phyloP scores from a whole-genome alignment of 2,113 vertebrate genomes.

The Ctenomys sociabilis region DNA sequence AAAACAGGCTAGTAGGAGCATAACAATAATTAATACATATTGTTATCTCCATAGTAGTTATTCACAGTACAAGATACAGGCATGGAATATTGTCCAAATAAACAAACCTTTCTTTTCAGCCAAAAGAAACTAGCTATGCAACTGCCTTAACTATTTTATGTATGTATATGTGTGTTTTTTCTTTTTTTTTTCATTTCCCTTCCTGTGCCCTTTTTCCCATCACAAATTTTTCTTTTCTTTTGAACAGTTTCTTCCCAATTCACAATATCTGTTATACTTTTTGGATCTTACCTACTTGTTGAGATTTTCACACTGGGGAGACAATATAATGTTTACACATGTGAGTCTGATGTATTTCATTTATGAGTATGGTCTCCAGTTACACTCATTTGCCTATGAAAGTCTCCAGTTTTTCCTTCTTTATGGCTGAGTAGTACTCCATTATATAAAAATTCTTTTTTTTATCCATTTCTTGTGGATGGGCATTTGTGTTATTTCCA shows the following conservation, averaged over 20 bases:
- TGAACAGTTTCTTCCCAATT: not conserved
- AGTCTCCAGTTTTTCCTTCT: not conserved
- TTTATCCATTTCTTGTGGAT: not conserved
- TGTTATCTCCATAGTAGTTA: not conserved
- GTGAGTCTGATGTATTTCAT: not conserved
- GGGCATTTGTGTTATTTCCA: not conserved
- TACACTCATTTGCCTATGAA: not conserved
- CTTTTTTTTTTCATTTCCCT: not conserved
- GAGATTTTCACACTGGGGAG: too few species aligned
- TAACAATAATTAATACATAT: not conserved
- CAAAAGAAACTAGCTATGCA: not conserved
- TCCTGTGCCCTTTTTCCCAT: not conserved
- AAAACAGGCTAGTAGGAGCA: not conserved
- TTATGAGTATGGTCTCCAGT: too few species aligned
- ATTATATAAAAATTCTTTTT: too few species aligned
- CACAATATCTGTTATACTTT: not conserved
- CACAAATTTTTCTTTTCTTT: not conserved
- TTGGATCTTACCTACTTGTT: too few species aligned
- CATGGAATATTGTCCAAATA: not conserved
- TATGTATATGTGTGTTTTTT: not conserved
- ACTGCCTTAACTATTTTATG: not conserved
- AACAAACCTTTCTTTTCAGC: too few species aligned
- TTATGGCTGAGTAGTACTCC: not conserved
- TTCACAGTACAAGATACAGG: not conserved
- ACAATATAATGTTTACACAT: not conserved